Evolutionary conservation across 2,888 invertebrate species (phyloP), one percentile per base, ranked within the genome.

Genomic region (Diaphora mendica): DNA sequence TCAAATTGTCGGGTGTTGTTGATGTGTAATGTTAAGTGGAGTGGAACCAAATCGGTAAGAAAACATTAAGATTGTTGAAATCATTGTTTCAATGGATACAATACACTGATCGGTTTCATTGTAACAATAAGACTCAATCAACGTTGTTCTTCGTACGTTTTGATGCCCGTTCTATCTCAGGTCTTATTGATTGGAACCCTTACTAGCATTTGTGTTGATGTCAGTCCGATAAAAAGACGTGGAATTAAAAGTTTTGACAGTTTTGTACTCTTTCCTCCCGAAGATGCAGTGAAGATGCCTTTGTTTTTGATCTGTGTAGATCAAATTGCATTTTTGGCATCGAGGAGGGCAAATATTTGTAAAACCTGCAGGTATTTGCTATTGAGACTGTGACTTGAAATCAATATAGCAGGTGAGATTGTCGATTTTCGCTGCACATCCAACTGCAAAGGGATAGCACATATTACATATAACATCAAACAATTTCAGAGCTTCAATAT

Each of bases 91-190:
- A 51, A 51, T 30, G 33, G 33, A 84, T 88, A 87, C 67, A 51
- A 68, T 82, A 83, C 83, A 80, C 79, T 81, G 76, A 78, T 83
- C 83, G 81, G 82, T 84, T 84, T 80, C 74, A 82, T 81, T 79
- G 82, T 80, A 81, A 80, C 79, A 82, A 83, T 83, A 81, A 83
- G 84, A 85, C 82, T 81, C 87, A 88, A 87, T 88, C 86, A 87
- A 88, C 88, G 79, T 85, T 81, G 84, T 79, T 75, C 75, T 71
- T 71, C 75, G 80, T 73, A 71, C 74, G 77, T 82, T 82, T 74
- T 71, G 78, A 39, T 39, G 64, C 64, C 0, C 8, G 79, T 80
- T 85, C 82, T 79, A 82, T 77, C 81, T 82, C 67, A 77, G 72
- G 75, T 80, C 80, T 81, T 85, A 85, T 88, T 83, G 85, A 84